Evolutionary conservation across 2,113 vertebrate species (phyloP).

Genomic region (Cinclus cinclus): DNA sequence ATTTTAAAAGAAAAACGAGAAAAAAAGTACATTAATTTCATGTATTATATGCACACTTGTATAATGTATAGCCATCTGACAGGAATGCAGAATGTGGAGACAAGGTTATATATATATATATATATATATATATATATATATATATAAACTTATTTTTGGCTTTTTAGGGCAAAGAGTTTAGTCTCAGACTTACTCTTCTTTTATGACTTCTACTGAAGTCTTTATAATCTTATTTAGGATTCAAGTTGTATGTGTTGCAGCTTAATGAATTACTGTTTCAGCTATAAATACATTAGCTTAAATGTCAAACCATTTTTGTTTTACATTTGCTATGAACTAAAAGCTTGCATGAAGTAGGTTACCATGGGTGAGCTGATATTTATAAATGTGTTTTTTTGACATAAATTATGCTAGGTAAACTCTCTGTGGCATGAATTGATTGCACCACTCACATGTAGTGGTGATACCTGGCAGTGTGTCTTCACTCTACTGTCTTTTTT

Average conservation of each 20-base stretch:
- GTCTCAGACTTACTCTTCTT: not conserved
- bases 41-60: not conserved
- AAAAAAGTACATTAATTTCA: not conserved
- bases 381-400: not conserved
- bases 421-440: rapidly evolving
- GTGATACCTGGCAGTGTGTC: not conserved
- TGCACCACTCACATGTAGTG: not conserved
- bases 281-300: not conserved
- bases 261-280: not conserved
- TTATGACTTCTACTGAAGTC: not conserved
- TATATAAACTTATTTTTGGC: rapidly evolving
- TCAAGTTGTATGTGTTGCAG: not conserved
- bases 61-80: not conserved
- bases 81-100: not conserved
- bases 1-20: not conserved
- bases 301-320: not conserved
- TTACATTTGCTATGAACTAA: not conserved
- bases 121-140: not conserved
- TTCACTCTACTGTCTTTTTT: not conserved
- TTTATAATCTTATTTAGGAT: not conserved
- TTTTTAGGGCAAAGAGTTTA: not conserved
- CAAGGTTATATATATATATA: not conserved
- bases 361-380: not conserved
- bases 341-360: not conserved
- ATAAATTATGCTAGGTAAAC: not conserved